Evolutionary conservation across 2,888 invertebrate species (phyloP), one percentile per base, ranked within the genome.

Genomic region (Lysandra bellargus): DNA sequence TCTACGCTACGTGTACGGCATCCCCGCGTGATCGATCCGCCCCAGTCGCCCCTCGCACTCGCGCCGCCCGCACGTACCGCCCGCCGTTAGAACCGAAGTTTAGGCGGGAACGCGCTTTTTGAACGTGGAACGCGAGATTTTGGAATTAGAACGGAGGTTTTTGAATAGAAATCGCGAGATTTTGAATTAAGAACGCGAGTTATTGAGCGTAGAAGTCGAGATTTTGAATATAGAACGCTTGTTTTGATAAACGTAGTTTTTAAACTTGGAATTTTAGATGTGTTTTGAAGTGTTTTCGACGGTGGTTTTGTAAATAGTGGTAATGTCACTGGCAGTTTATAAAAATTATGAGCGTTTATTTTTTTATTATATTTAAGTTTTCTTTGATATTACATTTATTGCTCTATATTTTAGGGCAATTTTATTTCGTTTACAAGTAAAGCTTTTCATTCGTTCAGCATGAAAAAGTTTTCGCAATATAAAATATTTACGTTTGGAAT

Each of bases 1-100:
- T 33, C 69, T 33, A 69, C 64, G 30, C 23, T 30, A 30, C 69
- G 69, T 64, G 69, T 33, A 17, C 37, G 69, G 93, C 93, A 94
- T 93, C 93, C 94, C 93, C 91, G 91, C 91, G 92, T 90, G 85
- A 85, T 84, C 85, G 85, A 86, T 86, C 86, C 85, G 85, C 85
- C 89, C 84, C 83, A 93, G 93, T 92, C 90, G 90, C 86, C 88
- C 88, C 85, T 86, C 88, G 90, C 84, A 81, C 89, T 90, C 87
- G 87, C 87, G 84, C 83, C 84, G 84, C 80, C 82, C 85, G 84
- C 84, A 69, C 69, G 69, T 69, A 37, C 89, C 87, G 87, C 86
- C 85, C 86, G 87, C 87, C 88, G 84, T 83, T 83, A 83, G 87
- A 90, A 88, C 90, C 92, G 90, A 85, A 88, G 84, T 91, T 91